Conservation (phyloP, 2,113 vertebrate genomes). For the Thinocorus orbignyianus region DNA sequence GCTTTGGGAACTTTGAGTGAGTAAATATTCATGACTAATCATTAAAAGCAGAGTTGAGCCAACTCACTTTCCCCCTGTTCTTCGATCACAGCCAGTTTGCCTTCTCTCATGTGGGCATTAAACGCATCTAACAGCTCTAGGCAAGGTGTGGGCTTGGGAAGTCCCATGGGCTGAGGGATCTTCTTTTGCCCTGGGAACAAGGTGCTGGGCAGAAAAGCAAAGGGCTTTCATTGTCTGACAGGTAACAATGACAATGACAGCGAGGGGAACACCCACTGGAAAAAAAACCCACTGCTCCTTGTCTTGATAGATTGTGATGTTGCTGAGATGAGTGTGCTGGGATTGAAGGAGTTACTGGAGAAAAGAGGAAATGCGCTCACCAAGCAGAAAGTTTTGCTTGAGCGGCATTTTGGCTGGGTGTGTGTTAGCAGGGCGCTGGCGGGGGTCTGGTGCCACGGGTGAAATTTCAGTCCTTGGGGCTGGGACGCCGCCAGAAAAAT, state of each 20-base stretch:
- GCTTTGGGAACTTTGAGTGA: background rate
- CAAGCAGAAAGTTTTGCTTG: constrained; percentile 8
- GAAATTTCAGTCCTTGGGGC: background rate
- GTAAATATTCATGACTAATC: background rate
- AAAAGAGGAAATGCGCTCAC: background rate
- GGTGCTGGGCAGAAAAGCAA: background rate
- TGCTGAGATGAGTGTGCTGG: background rate
- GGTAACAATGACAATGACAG: background rate
- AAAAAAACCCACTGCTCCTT: background rate
- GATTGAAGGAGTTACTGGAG: background rate
- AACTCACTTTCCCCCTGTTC: background rate
- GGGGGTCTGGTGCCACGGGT: background rate
- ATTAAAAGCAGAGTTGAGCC: background rate
- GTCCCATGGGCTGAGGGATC: background rate
- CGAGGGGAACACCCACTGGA: no score
- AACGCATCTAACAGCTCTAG: background rate
- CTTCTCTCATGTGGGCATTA: background rate
- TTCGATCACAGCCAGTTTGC: background rate
- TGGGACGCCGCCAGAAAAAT: background rate
- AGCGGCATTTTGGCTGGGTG: background rate
- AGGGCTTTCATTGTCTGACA: background rate
- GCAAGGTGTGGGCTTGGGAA: background rate
- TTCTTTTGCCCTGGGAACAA: background rate
- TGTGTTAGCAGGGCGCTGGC: background rate
- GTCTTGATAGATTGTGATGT: background rate